Evolutionary conservation across 2,888 invertebrate species (phyloP).

Genomic region (Parnassius glacialis): DNA sequence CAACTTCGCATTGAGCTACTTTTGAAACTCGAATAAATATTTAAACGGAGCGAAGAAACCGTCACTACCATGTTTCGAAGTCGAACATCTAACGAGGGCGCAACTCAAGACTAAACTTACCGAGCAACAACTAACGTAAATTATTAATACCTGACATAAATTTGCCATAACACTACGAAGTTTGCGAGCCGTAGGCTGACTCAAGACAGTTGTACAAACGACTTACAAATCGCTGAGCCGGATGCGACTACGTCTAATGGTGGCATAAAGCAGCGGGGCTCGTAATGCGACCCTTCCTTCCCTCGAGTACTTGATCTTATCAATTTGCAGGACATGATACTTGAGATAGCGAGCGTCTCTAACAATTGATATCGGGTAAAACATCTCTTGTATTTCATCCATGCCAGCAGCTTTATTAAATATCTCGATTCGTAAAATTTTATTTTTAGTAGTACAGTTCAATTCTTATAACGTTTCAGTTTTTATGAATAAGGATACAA

Average conservation of each 20-base stretch:
- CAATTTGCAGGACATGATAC: slow-evolving; percentile 56
- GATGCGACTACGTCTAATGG: slow-evolving; percentile 62
- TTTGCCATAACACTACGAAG: slow-evolving; percentile 75
- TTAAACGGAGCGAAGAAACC: slow-evolving; percentile 66
- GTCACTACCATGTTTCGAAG: slow-evolving; percentile 48
- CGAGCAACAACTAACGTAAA: slow-evolving; percentile 71
- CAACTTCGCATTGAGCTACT: slow-evolving; percentile 45
- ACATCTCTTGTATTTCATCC: slow-evolving; percentile 25
- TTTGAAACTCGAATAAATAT: slow-evolving; percentile 65
- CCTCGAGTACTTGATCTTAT: slow-evolving; percentile 50
- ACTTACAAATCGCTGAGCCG: slow-evolving; percentile 66
- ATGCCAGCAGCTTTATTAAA: slow-evolving; percentile 25
- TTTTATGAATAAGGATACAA: neutral
- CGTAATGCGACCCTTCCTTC: slow-evolving; percentile 45
- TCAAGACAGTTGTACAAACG: slow-evolving; percentile 65
- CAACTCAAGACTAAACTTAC: slow-evolving; percentile 50
- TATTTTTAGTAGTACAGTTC: neutral
- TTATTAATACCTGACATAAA: slow-evolving; percentile 81
- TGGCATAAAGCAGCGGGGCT: slow-evolving; percentile 65
- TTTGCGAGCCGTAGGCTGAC: slow-evolving; percentile 57
- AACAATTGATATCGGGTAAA: slow-evolving; percentile 36
- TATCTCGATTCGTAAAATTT: slow-evolving; percentile 2
- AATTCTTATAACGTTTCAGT: neutral
- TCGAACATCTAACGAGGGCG: slow-evolving; percentile 34
- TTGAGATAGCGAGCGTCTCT: slow-evolving; percentile 44